phyloP scores from a whole-genome alignment of 2,888 invertebrate genomes.

The Limnephilus lunatus region DNA sequence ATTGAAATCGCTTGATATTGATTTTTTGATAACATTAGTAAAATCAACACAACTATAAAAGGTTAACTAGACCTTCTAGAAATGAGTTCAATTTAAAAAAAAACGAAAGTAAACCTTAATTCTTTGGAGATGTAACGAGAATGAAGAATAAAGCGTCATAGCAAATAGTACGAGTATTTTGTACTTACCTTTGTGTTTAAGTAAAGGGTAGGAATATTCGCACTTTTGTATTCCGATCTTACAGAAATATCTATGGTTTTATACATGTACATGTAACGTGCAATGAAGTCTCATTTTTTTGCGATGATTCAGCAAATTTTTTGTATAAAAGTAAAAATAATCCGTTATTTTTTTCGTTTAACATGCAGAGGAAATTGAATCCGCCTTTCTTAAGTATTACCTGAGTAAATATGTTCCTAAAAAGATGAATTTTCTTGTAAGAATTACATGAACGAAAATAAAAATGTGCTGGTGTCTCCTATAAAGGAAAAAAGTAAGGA shows the following conservation, averaged over 20 bases:
- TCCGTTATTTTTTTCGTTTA: neutral
- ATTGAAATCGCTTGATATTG: constrained; percentile 10
- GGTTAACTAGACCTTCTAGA: neutral
- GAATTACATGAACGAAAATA: neutral
- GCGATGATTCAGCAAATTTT: neutral
- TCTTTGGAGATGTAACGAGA: neutral
- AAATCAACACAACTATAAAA: neutral
- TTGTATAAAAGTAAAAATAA: neutral
- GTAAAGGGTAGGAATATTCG: neutral
- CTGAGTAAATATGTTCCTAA: neutral
- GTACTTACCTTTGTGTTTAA: no score
- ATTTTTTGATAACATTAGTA: constrained; percentile 30
- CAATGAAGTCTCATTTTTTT: neutral
- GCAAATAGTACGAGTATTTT: neutral
- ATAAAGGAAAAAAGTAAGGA: neutral
- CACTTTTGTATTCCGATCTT: neutral
- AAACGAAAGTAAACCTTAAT: neutral
- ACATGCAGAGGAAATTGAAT: neutral
- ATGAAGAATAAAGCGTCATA: neutral
- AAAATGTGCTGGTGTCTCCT: neutral
- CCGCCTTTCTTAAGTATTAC: neutral
- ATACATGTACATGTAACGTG: no score
- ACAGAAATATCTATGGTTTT: neutral
- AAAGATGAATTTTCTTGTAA: neutral
- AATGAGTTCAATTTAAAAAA: neutral